Conservation (phyloP, 2,113 vertebrate species). For the Anhinga anhinga region DNA sequence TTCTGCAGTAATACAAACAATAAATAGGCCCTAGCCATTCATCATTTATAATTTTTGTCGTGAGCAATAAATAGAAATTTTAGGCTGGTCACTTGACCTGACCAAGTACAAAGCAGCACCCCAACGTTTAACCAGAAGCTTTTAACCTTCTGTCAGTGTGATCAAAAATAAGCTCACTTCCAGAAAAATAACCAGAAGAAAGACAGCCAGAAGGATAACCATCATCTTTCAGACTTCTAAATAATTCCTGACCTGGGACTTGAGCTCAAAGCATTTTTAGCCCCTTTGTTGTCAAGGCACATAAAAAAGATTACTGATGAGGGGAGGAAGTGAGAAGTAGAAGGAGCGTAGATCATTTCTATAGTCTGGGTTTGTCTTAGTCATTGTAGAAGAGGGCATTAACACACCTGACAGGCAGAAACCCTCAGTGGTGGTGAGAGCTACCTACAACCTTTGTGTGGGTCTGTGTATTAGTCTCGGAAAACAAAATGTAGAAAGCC, state of each 20-base stretch:
- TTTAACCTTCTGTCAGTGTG: neutral
- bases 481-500: neutral
- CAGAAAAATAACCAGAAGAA: conserved; percentile 1
- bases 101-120: neutral
- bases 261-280: neutral
- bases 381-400: neutral
- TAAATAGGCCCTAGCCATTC: neutral
- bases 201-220: neutral
- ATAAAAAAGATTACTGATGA: neutral
- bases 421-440: neutral
- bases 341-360: neutral
- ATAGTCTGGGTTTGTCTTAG: neutral
- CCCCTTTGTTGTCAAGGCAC: neutral
- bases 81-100: neutral
- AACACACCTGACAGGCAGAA: neutral
- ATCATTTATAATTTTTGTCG: neutral
- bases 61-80: neutral
- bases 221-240: neutral
- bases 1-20: neutral
- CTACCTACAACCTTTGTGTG: neutral
- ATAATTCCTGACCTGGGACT: neutral
- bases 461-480: neutral
- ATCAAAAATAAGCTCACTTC: conserved; percentile 1
- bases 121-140: neutral
- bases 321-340: neutral